Conservation (phyloP, 2,113 vertebrate species). For the Nymphicus hollandicus region DNA sequence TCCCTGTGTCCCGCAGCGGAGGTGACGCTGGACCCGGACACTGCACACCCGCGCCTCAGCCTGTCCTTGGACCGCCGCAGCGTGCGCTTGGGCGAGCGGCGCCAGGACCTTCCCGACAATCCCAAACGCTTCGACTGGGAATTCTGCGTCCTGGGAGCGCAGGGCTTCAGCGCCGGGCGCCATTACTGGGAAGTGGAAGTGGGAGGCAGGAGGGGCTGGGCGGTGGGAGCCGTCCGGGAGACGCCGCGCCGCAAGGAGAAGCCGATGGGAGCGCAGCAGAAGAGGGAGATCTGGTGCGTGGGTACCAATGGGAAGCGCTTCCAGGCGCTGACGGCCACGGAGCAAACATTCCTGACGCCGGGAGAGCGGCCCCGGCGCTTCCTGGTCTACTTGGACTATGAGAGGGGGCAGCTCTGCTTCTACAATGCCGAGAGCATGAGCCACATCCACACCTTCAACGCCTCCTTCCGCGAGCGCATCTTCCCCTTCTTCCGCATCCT, state of each 20-base stretch:
- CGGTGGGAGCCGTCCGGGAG: conserved; percentile 81
- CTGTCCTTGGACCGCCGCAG: conserved; percentile 83
- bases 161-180: conserved; percentile 77
- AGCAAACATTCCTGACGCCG: conserved; percentile 66
- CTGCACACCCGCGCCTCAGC: conserved; percentile 80
- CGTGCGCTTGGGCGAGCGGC: conserved; percentile 79
- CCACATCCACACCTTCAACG: conserved; percentile 86
- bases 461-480: conserved; percentile 82
- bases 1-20: conserved; percentile 21
- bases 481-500: conserved; percentile 84
- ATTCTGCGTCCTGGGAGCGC: conserved; percentile 79
- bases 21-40: conserved; percentile 81
- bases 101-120: conserved; percentile 79
- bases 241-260: conserved; percentile 83
- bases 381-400: conserved; percentile 85
- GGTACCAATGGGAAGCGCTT: conserved; percentile 71
- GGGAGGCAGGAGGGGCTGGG: conserved; percentile 84
- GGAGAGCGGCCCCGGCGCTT: conserved; percentile 74
- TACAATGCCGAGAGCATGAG: conserved; percentile 84
- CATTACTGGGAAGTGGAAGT: conserved; percentile 90
- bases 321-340: conserved; percentile 69
- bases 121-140: conserved; percentile 83
- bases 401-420: conserved; percentile 82
- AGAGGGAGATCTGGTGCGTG: conserved; percentile 74
- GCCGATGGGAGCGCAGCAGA: conserved; percentile 50